Percentiles rank a stretch among this genome's conserved stretches.
Conservation (phyloP, 2,797 vertebrate species). For the Brotula barbata region DNA sequence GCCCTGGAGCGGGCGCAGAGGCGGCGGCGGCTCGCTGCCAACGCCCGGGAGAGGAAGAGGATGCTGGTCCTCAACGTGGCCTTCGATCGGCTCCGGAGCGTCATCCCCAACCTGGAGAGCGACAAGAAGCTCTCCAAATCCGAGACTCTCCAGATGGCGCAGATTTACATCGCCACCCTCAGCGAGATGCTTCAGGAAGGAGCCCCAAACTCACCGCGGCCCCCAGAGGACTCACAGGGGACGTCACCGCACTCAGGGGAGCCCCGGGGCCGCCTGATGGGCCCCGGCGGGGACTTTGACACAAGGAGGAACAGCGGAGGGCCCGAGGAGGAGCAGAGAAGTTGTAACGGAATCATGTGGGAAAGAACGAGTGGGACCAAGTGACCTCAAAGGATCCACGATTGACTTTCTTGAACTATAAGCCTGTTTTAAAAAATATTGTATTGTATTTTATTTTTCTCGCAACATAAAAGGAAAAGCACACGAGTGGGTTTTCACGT, state of each 20-base stretch:
- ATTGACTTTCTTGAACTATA: not conserved
- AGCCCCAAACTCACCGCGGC: not conserved
- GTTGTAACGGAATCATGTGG: conserved; percentile 35
- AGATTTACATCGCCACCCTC: conserved; percentile 83
- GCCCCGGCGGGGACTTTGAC: conserved; percentile 9
- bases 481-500: too few species aligned
- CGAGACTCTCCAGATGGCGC: conserved; percentile 83
- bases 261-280: not conserved
- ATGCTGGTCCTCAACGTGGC: conserved; percentile 84
- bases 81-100: conserved; percentile 83
- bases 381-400: conserved; percentile 18
- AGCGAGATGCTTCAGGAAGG: conserved; percentile 73
- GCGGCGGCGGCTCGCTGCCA: conserved; percentile 78
- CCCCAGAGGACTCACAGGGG: conserved; percentile 1
- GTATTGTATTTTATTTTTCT: too few species aligned
- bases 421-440: not conserved
- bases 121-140: conserved; percentile 83
- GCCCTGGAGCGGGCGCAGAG: conserved; percentile 67
- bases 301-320: conserved; percentile 20
- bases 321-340: conserved; percentile 20
- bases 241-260: not conserved
- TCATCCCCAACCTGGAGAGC: conserved; percentile 80
- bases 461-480: too few species aligned
- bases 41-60: conserved; percentile 81
- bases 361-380: conserved; percentile 60